A percentile compares a stretch with the other conserved stretches of the same genome.
phyloP scores from a whole-genome alignment of 2,797 vertebrate genomes.

The Macrochelys suwanniensis region DNA sequence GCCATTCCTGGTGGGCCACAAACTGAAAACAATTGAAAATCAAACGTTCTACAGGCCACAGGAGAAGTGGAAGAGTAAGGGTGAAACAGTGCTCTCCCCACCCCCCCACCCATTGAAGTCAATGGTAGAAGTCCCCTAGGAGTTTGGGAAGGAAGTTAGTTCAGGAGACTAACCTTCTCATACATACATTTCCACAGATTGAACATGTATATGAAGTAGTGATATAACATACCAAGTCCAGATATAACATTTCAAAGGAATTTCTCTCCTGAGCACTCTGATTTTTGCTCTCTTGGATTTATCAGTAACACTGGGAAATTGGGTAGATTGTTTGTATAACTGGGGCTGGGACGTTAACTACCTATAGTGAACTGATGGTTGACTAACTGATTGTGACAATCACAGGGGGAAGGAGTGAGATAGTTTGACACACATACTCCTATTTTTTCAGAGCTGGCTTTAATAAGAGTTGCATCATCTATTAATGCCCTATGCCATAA shows the following conservation, averaged over 20 bases:
- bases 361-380: neutral
- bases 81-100: neutral
- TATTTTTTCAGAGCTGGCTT: neutral
- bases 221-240: neutral
- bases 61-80: neutral
- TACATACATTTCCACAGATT: neutral
- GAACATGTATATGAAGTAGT: neutral
- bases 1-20: neutral
- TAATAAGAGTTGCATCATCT: accelerated
- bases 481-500: neutral
- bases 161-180: neutral
- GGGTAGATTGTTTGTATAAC: neutral
- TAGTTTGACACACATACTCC: neutral
- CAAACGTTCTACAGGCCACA: neutral
- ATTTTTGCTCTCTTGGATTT: neutral
- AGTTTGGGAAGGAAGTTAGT: neutral
- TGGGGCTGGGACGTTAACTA: neutral
- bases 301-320: neutral
- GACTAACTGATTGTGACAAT: neutral
- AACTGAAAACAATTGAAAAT: accelerated
- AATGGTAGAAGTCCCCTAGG: neutral
- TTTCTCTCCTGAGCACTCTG: neutral
- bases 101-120: neutral
- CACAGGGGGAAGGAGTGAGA: neutral
- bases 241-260: neutral